Evolutionary conservation across 2,888 invertebrate species (phyloP).

Genomic region (Plusia festucae): DNA sequence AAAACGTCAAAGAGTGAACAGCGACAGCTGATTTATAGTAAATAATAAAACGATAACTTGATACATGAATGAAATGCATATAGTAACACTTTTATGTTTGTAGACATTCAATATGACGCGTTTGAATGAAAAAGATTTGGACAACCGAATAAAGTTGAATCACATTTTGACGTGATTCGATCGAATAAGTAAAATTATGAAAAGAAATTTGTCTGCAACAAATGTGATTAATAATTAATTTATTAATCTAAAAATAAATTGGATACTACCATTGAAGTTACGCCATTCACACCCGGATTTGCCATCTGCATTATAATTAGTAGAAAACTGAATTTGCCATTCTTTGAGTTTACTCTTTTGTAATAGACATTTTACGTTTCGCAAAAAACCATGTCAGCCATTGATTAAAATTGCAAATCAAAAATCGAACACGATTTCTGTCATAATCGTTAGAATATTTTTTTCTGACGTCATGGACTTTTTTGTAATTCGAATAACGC

Average conservation of each 20-base stretch:
- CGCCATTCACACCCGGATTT: background rate
- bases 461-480: background rate
- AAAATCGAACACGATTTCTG: conserved; percentile 3
- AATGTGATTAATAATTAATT: background rate
- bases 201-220: background rate
- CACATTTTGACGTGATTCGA: background rate
- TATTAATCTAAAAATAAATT: background rate
- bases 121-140: conserved; percentile 3
- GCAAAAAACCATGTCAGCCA: background rate
- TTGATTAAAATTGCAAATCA: conserved; percentile 5
- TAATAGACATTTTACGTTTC: background rate
- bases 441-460: background rate
- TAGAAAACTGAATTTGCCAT: background rate
- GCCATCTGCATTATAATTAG: conserved; percentile 2
- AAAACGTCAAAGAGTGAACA: conserved; percentile 21
- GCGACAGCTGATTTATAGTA: conserved; percentile 14
- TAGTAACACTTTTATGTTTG: conserved; percentile 2
- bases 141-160: conserved; percentile 4
- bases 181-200: background rate
- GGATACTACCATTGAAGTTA: background rate
- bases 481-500: background rate
- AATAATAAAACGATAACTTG: conserved; percentile 30
- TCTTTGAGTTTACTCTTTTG: background rate
- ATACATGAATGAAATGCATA: conserved; percentile 29
- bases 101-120: background rate